Base-by-base conservation (phyloP, 53 echinoderm and acorn worm genomes). In the Arbacia lixula region DNA sequence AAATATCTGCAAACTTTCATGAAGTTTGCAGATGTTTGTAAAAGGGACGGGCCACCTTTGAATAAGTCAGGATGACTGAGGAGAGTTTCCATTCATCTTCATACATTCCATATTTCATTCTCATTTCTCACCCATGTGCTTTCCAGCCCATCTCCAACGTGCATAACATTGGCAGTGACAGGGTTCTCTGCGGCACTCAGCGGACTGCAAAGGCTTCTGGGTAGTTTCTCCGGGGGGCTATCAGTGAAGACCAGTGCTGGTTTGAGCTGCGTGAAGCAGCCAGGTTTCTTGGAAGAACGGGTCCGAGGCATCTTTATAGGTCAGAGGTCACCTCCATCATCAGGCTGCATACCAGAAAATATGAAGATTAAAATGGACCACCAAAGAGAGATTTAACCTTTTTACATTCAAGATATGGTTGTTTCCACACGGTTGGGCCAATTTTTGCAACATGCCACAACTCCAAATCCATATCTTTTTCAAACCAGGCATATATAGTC, bases 181-280 rank as follows among this genome's bases (percentile, higher is more conserved):
- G 93, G 96, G n/a, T 96, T 87, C 46, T 68, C 86, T 10, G 93
- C 96, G 53, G 82, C 71, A 21, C 76, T 53, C 24, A 87, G 86
- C 26, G 96, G 96, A 56, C 95, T 95, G n/a, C 90, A 76, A 16
- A 86, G 86, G 3, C 43, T 88, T 60, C 60, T 57, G 36, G 71
- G 75, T 16, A 85, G 80, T 29, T 19, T 22, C n/a, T 91, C 89
- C 5, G 87, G 76, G 5, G 96, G 96, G 76, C 96, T 96, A 56
- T 96, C 96, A 0, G 90, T 87, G 61, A 96, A 96, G 34, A 87
- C 60, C 5, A 96, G 84, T 57, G 91, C 52, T 60, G 84, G 52
- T 72, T 91, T 36, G 38, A 67, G 36, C 66, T 53, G 22, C 38
- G 50, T 79, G 34, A 85, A 71, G 60, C 85, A 64, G 29, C 87